Evolutionary conservation across 35 echinoderm and acorn worm genomes (phyloP), one percentile per base, ranked within the genome.

Genomic region (Heliocidaris tuberculata): DNA sequence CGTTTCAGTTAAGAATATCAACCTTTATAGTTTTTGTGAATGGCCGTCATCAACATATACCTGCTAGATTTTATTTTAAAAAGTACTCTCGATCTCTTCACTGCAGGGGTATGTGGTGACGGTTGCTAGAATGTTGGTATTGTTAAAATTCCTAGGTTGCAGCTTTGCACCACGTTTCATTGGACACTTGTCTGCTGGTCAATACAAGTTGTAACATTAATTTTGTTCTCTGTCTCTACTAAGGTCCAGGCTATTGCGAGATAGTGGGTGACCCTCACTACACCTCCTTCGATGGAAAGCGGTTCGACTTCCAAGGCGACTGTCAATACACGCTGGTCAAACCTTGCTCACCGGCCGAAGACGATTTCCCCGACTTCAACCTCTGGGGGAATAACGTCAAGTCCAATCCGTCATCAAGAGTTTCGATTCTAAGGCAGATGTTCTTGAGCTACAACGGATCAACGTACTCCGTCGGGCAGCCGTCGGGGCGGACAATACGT

Each of bases 371-470:
- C 31, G 47, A 89, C 87, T 89, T 89, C 87, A n/a, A 47, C 29
- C 87, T 89, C 31, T 89, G 32, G 31, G 87, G 87, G 87, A 48
- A 89, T 30, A 89, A 89, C 87, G 87, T 89, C 31, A 89, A 42
- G 29, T 42, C 9, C 1, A 89, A 2, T 0, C 87, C 87, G 7
- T 89, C 87, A 17, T 15, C 31, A 12, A 89, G 31, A 10, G 87
- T 89, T 2, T 89, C 87, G 7, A 12, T 42, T 24, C 87, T 89
- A 16, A 13, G 31, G 31, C 31, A 48, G 87, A 48, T 89, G 12
- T 32, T 89, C 31, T 24, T 89, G 87, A 48, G 17, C 4, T 89
- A 42, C 87, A 89, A 89, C 5, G 87, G 87, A 15, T 15, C 47
- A 0, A 89, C 87, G 31, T 89, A 13, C 87, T 89, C 87, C 65